Evolutionary conservation across 2,797 vertebrate species (phyloP), one percentile per base, ranked within the genome.

Genomic region (Antennarius maculatus): DNA sequence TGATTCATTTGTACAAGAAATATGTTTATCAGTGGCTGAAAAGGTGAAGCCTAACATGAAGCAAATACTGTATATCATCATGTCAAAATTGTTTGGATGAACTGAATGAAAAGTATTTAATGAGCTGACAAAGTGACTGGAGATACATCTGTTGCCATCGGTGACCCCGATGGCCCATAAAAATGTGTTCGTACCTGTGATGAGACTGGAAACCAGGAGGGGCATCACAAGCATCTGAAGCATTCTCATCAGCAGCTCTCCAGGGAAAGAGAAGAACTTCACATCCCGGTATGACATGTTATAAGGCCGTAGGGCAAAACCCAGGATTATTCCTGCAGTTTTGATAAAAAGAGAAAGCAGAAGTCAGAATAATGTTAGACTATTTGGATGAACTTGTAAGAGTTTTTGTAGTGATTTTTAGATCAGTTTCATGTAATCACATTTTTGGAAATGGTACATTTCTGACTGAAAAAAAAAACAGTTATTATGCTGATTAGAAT

Each of bases 231-330:
- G 64, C 97, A 99, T 98, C 91, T 98, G 97, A 59, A 99, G 90
- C 97, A 99, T 98, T 69, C 97, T 92, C 97, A 99, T 99, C 76
- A 99, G 92, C 66, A 99, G 93, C 53, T 99, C 97, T 66, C 97
- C 97, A 0, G 97, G 97, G 69, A 99, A 99, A 0, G 97, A 96
- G 86, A 99, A 98, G 85, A 97, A 98, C 80, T 96, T 97, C 75
- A 99, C 87, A 71, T 99, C 94, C 11, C 95, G 93, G 75, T 96
- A 96, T 41, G 93, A 94, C 95, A 99, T 92, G 7, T 93, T 94
- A 62, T 95, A 98, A 0, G 95, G 81, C 7, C 97, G 94, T 73
- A 99, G 89, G 39, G 86, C 84, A 86, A 99, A 99, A 76, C 97
- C 97, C 69, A 99, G 91, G 65, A 95, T 92, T 54, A 95, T 92